A percentile compares a stretch with the other conserved stretches of the same genome.
Evolutionary conservation across 2,797 vertebrate species (phyloP).

Genomic region (Epinephelus awoara): DNA sequence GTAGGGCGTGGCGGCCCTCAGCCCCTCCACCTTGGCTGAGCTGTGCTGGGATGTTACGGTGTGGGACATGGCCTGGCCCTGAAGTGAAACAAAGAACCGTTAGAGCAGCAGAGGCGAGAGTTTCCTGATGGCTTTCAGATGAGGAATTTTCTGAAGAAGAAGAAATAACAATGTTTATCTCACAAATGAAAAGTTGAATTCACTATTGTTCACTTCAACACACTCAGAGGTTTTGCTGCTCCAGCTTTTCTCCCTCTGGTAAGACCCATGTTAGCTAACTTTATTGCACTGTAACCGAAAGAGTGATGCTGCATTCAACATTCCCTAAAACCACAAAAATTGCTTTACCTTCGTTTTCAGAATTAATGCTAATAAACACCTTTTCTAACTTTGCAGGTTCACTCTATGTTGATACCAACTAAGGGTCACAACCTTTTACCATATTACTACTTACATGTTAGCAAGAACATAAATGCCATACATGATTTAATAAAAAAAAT

Average conservation of each 20-base stretch:
- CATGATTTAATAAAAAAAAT: no score
- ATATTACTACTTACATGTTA: no score
- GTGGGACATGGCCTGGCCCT: constrained; percentile 91
- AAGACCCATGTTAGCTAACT: background rate
- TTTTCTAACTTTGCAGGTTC: no score
- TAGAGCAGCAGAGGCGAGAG: constrained; percentile 2
- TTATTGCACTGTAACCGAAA: no score
- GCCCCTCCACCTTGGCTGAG: constrained; percentile 92
- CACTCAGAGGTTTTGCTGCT: background rate
- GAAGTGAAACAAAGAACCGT: background rate
- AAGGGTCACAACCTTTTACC: no score
- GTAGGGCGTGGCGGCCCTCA: constrained; percentile 90
- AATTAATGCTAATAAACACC: no score
- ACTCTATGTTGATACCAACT: no score
- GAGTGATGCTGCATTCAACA: no score
- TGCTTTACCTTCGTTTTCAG: no score
- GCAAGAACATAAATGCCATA: no score
- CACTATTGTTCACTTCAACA: background rate
- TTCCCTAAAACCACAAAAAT: no score
- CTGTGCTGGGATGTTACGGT: constrained; percentile 97
- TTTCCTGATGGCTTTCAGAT: background rate
- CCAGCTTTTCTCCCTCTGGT: background rate
- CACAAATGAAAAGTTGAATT: background rate
- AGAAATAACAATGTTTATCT: background rate
- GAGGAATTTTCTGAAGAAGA: background rate